Evolutionary conservation across 2,888 invertebrate genomes (phyloP).

Genomic region (Ophonus ardosiacus): DNA sequence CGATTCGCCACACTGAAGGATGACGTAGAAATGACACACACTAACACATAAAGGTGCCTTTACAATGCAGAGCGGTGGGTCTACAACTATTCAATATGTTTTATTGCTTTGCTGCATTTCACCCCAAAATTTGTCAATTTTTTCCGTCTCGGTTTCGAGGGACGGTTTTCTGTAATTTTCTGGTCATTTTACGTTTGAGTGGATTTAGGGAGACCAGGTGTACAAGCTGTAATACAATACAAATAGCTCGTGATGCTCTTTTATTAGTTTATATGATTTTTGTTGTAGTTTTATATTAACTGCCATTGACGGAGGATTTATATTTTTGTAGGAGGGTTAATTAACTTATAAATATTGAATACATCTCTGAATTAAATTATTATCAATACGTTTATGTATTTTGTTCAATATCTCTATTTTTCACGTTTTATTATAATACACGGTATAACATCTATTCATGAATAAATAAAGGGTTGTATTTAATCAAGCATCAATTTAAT

Average conservation of each 20-base stretch:
- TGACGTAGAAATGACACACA: slow-evolving; percentile 26
- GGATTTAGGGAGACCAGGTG: slow-evolving; percentile 71
- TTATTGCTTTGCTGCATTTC: slow-evolving; percentile 57
- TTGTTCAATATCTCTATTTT: too few relatives aligned
- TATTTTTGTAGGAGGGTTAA: neutral
- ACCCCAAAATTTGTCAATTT: slow-evolving; percentile 61
- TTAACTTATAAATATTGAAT: neutral
- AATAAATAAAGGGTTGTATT: too few relatives aligned
- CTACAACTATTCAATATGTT: slow-evolving; percentile 51
- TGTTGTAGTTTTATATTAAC: slow-evolving; percentile 23
- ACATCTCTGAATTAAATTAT: neutral
- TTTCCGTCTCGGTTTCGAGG: slow-evolving; percentile 48
- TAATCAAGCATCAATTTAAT: too few relatives aligned
- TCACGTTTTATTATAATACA: too few relatives aligned
- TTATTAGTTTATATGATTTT: slow-evolving; percentile 53
- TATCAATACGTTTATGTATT: neutral
- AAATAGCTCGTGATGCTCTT: slow-evolving; percentile 62
- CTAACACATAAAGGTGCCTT: slow-evolving; percentile 4
- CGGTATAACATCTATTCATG: too few relatives aligned
- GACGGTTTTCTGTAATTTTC: slow-evolving; percentile 71
- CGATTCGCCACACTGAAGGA: slow-evolving; percentile 18
- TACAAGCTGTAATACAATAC: slow-evolving; percentile 61
- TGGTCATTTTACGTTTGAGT: slow-evolving; percentile 73
- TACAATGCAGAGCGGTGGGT: slow-evolving; percentile 39
- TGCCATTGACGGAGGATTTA: neutral